Conservation (phyloP, 1,140 invertebrate species). For the Drosophila hydei region DNA sequence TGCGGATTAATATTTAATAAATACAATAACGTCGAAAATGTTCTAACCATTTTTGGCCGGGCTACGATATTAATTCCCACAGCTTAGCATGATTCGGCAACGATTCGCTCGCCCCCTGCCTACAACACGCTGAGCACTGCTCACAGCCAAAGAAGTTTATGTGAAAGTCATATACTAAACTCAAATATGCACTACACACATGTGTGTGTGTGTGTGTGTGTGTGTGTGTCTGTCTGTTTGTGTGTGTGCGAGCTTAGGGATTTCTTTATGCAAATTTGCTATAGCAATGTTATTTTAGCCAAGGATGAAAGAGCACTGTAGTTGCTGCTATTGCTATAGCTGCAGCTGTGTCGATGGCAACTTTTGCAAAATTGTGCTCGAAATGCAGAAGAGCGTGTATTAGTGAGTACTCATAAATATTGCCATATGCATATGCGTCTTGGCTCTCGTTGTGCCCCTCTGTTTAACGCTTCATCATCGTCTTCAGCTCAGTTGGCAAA, state of each 20-base stretch:
- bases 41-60: slow-evolving; percentile 48
- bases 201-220: slow-evolving; percentile 22
- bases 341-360: slow-evolving; percentile 12
- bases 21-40: slow-evolving; percentile 57
- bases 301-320: slow-evolving; percentile 34
- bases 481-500: slow-evolving; percentile 23
- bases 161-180: slow-evolving; percentile 61
- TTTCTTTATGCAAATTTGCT: slow-evolving; percentile 70
- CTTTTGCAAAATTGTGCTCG: slow-evolving; percentile 57
- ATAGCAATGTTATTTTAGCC: slow-evolving; percentile 63
- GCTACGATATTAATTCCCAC: slow-evolving; percentile 44
- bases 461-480: slow-evolving; percentile 14
- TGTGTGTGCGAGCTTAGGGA: slow-evolving; percentile 54
- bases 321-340: no score
- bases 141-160: slow-evolving; percentile 57
- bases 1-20: slow-evolving; percentile 64
- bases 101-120: neutral
- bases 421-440: slow-evolving; percentile 52
- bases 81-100: slow-evolving; percentile 21
- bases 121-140: slow-evolving; percentile 7
- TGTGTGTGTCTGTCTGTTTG: slow-evolving; percentile 27
- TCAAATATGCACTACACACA: slow-evolving; percentile 57
- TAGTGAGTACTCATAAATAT: slow-evolving; percentile 63
- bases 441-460: neutral
- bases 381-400: slow-evolving; percentile 60